Percentiles rank a stretch among this genome's conserved stretches.
These are phyloP conservation scores for Poecile atricapillus DNA, from an alignment of 2,113 vertebrate genomes.

Conservation along the genomic window DNA sequence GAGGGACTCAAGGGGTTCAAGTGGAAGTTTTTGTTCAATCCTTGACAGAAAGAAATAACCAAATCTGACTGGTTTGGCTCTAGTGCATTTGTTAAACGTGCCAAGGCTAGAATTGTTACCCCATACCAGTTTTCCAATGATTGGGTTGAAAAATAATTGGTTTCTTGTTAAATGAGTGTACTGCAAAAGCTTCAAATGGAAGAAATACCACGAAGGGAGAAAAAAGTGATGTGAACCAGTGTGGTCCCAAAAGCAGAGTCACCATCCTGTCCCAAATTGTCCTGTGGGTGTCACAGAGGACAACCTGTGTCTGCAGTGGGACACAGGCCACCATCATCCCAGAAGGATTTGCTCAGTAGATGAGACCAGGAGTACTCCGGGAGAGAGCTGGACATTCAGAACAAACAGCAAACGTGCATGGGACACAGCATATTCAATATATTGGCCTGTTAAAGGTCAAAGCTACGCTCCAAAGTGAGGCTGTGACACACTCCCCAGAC, in stretches of 20 bases:
- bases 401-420: rapidly evolving
- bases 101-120: neutral
- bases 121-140: neutral
- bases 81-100: neutral
- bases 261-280: neutral
- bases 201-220: neutral
- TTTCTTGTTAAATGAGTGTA: neutral
- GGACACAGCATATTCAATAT: rapidly evolving
- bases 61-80: neutral
- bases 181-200: neutral
- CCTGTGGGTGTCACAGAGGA: neutral
- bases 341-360: neutral
- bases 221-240: neutral
- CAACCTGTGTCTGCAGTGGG: neutral
- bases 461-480: neutral
- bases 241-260: neutral
- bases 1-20: neutral
- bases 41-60: neutral
- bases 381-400: rapidly evolving
- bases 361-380: neutral
- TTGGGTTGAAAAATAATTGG: neutral
- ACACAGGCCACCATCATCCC: neutral
- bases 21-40: constrained; percentile 16
- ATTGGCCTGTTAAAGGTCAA: neutral
- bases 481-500: neutral